Percentiles rank a stretch among this genome's conserved stretches.
phyloP scores from a whole-genome alignment of 2,113 vertebrate genomes.

The Poicephalus meyeri region DNA sequence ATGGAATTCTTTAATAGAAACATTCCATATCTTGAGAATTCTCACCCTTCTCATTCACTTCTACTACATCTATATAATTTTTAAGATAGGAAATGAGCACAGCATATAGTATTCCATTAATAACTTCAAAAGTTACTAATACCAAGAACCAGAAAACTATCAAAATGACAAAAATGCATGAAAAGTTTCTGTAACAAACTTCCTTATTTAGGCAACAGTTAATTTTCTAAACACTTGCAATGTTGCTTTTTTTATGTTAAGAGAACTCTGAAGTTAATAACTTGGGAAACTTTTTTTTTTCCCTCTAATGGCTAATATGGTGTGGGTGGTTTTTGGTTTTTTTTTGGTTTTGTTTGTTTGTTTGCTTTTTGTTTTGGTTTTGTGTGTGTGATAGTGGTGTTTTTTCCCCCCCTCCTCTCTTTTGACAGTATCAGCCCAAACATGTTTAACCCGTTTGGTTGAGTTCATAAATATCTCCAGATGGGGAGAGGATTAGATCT shows the following conservation, averaged over 20 bases:
- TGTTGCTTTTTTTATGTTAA: background rate
- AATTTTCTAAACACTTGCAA: background rate
- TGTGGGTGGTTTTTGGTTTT: accelerated
- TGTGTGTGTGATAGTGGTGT: background rate
- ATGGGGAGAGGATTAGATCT: background rate
- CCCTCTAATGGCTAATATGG: background rate
- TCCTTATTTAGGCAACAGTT: background rate
- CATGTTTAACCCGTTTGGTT: slow-evolving; percentile 13
- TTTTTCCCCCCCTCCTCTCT: background rate
- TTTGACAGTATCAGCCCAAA: background rate
- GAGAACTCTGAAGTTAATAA: background rate
- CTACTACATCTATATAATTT: background rate
- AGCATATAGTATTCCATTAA: background rate
- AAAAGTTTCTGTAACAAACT: background rate
- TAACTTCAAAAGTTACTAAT: background rate
- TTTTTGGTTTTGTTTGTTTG: too few relatives aligned
- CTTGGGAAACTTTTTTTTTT: background rate
- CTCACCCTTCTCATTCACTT: background rate
- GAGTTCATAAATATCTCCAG: slow-evolving; percentile 2
- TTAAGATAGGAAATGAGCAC: background rate
- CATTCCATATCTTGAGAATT: background rate
- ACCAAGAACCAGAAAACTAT: background rate
- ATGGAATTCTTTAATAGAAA: background rate
- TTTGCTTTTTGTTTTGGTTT: too few relatives aligned
- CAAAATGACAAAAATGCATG: background rate